Base-by-base conservation (phyloP, 2,113 vertebrate species). In the Pachyramphus minor region DNA sequence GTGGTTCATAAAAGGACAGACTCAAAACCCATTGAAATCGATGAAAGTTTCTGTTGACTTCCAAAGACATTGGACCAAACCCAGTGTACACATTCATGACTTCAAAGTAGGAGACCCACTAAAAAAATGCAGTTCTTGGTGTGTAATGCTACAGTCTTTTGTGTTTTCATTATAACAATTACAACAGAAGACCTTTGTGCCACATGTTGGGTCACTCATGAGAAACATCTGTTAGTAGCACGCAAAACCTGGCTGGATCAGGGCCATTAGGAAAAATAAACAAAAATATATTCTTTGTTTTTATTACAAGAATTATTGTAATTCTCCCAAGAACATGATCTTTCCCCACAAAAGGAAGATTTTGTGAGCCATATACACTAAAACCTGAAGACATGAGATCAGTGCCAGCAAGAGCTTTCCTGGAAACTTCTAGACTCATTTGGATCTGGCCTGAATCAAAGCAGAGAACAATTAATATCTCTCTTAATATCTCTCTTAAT, bases 141-240 rank as follows among this genome's bases (percentile, higher is more conserved):
- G 96, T 95, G 89, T 87, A 95, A 79, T 0, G 69, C 86, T 91
- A 78, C 52, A 89, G 77, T 35, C 84, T 94, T 95, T 95, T 96
- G 93, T 96, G 71, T 96, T 97, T 96, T 96, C 91, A 79, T 96
- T 95, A 80, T 89, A 96, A 96, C 74, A 96, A 95, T 96, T 96
- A 86, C 89, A 91, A 96, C 87, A 97, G 84, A 91, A 93, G 71
- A 94, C 83, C 87, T 87, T 93, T 79, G 71, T 97, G 95, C 95
- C 96, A 97, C 95, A 97, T 95, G 95, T 94, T 95, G 89, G 91
- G 78, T 96, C 94, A 93, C 55, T 95, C 94, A 94, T 67, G 0
- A 96, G 93, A 95, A 96, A 96, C 96, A 96, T 96, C 94, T 95
- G 95, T 88, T 97, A 95, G 59, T 84, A 94, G 91, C 93, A 97